phyloP scores from a whole-genome alignment of 2,888 invertebrate species.

The Drosophila kanekoi region DNA sequence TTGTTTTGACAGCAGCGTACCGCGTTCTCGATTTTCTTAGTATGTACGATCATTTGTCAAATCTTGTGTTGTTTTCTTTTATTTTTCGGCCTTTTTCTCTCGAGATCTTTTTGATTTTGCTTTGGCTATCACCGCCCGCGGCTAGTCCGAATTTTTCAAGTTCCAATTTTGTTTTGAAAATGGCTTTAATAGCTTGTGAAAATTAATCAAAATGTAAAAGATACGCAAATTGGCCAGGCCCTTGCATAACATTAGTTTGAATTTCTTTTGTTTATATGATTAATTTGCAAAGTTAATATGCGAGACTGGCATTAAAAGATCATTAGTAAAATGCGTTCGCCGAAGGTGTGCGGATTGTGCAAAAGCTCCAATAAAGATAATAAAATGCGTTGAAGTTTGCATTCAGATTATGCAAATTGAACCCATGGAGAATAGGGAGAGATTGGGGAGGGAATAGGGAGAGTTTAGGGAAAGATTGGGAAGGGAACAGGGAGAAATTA shows the following conservation, averaged over 20 bases:
- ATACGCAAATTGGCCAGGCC: slow-evolving; percentile 5
- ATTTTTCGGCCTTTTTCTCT: slow-evolving; percentile 2
- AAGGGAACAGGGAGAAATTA: no score
- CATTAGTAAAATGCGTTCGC: slow-evolving; percentile 35
- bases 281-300: slow-evolving; percentile 55
- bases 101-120: slow-evolving; percentile 6
- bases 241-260: slow-evolving; percentile 46
- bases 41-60: slow-evolving; percentile 55
- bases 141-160: slow-evolving; percentile 24
- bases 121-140: slow-evolving; percentile 52
- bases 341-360: slow-evolving; percentile 33
- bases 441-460: background rate
- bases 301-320: slow-evolving; percentile 42
- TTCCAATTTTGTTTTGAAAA: slow-evolving; percentile 20
- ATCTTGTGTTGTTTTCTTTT: slow-evolving; percentile 30
- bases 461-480: no score
- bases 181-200: slow-evolving; percentile 33
- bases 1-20: slow-evolving; percentile 47
- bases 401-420: slow-evolving; percentile 7
- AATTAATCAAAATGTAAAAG: slow-evolving; percentile 43
- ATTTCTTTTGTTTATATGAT: slow-evolving; percentile 52
- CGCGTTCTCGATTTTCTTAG: slow-evolving; percentile 41
- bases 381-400: slow-evolving; percentile 6
- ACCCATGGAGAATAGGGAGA: background rate
- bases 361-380: slow-evolving; percentile 17